Percentiles rank a stretch among this genome's conserved stretches.
Evolutionary conservation across 2,113 vertebrate genomes (phyloP).

Genomic region (human): DNA sequence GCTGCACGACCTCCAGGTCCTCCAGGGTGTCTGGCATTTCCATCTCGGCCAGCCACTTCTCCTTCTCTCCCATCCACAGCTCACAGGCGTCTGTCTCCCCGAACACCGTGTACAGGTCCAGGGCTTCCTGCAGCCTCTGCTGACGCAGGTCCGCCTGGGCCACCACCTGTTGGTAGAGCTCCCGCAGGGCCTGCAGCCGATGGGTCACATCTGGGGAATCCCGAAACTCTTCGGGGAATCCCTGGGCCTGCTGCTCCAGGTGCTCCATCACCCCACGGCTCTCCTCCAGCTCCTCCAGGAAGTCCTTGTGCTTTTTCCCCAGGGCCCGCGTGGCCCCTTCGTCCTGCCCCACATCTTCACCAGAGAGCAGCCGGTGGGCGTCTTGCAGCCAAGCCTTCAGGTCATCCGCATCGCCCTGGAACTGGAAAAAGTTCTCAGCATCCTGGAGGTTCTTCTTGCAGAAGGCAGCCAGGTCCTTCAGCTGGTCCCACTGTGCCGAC

Average conservation of each 20-base stretch:
- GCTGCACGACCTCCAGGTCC: conserved; percentile 95
- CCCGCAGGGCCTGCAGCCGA: conserved; percentile 87
- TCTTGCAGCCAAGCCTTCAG: conserved; percentile 91
- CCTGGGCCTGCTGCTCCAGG: conserved; percentile 88
- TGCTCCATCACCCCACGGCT: conserved; percentile 87
- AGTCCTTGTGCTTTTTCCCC: conserved; percentile 89
- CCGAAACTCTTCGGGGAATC: conserved; percentile 90
- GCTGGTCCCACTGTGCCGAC: conserved; percentile 90
- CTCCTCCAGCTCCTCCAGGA: conserved; percentile 89
- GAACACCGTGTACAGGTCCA: conserved; percentile 95
- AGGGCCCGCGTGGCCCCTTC: conserved; percentile 92
- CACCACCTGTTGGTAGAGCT: conserved; percentile 90
- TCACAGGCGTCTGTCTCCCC: conserved; percentile 96
- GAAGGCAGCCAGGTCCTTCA: conserved; percentile 93
- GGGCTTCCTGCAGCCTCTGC: conserved; percentile 91
- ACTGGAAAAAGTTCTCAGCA: conserved; percentile 94
- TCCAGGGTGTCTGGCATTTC: conserved; percentile 94
- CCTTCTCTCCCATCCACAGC: conserved; percentile 97
- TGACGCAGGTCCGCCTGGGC: conserved; percentile 89
- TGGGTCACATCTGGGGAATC: conserved; percentile 91
- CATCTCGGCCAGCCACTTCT: conserved; percentile 93
- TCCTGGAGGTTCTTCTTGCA: conserved; percentile 92
- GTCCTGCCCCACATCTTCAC: conserved; percentile 91
- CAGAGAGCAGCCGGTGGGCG: conserved; percentile 87
- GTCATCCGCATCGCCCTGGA: conserved; percentile 95